Evolutionary conservation across 2,113 vertebrate species (phyloP).

Genomic region (Potamarius usumacintae): DNA sequence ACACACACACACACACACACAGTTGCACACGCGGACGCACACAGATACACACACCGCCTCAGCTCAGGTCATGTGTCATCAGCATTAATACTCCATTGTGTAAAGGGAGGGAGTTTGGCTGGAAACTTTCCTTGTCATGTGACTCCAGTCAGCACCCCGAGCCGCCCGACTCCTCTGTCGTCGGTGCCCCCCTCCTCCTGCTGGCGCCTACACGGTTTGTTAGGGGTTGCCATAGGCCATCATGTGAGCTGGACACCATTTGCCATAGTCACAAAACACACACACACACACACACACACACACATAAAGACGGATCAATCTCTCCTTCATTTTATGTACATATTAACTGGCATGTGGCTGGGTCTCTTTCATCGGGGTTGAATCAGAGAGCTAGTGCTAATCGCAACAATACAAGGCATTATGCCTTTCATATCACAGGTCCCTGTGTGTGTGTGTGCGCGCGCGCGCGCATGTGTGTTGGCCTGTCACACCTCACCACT

Average conservation of each 20-base stretch:
- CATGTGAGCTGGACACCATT: constrained; percentile 69
- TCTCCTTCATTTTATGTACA: constrained; percentile 56
- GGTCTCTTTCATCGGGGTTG: constrained; percentile 71
- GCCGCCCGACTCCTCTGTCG: constrained; percentile 40
- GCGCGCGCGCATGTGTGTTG: constrained; percentile 18
- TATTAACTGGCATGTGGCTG: constrained; percentile 57
- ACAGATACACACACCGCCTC: constrained; percentile 55
- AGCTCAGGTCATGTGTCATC: constrained; percentile 74
- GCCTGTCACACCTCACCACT: constrained; percentile 47
- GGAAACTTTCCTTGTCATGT: constrained; percentile 76
- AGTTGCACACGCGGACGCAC: not conserved
- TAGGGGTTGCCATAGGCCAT: constrained; percentile 76
- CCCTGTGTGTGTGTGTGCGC: constrained; percentile 23
- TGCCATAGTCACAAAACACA: constrained; percentile 63
- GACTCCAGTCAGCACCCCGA: constrained; percentile 67
- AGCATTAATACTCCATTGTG: constrained; percentile 70
- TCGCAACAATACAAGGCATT: constrained; percentile 73
- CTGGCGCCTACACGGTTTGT: constrained; percentile 81
- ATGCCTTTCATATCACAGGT: constrained; percentile 59
- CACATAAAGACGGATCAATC: constrained; percentile 54
- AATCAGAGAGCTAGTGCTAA: constrained; percentile 62
- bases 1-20: constrained; percentile 28
- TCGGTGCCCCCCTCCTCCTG: constrained; percentile 38
- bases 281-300: constrained; percentile 45
- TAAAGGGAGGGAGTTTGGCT: constrained; percentile 69